Percentiles rank a stretch among this genome's conserved stretches.
These are phyloP conservation scores for Tetragonula carbonaria DNA, from an alignment of 2,888 invertebrate species.

Conservation along the genomic window DNA sequence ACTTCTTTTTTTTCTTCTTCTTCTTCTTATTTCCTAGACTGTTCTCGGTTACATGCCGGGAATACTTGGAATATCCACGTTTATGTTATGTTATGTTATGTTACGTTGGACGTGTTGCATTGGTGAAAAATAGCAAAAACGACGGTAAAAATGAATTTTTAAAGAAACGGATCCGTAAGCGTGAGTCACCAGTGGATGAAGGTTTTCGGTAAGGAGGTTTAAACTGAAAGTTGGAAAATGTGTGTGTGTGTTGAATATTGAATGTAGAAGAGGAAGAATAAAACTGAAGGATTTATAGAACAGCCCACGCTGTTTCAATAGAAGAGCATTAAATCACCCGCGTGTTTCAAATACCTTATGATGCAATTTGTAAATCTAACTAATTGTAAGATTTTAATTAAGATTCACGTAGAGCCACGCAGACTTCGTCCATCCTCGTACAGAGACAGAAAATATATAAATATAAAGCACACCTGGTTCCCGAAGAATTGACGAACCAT, in stretches of 20 bases:
- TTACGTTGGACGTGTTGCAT: neutral
- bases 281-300: neutral
- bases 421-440: too few species aligned
- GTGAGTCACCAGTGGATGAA: neutral
- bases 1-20: neutral
- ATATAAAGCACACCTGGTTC: too few species aligned
- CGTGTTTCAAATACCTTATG: too few species aligned
- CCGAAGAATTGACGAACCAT: too few species aligned
- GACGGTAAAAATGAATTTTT: neutral
- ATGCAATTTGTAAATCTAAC: too few species aligned
- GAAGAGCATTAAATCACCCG: too few species aligned
- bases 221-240: neutral
- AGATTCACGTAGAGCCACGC: too few species aligned
- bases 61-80: constrained; percentile 35
- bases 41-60: constrained; percentile 30
- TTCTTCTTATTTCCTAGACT: neutral
- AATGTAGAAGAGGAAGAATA: neutral
- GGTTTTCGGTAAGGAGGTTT: neutral
- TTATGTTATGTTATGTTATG: too few species aligned
- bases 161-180: too few species aligned
- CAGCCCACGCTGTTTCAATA: neutral
- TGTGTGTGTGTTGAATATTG: too few species aligned
- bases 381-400: too few species aligned
- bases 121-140: neutral
- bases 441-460: too few species aligned